Conservation (phyloP, 1,140 invertebrate species). For the Aphaenogaster rudis region DNA sequence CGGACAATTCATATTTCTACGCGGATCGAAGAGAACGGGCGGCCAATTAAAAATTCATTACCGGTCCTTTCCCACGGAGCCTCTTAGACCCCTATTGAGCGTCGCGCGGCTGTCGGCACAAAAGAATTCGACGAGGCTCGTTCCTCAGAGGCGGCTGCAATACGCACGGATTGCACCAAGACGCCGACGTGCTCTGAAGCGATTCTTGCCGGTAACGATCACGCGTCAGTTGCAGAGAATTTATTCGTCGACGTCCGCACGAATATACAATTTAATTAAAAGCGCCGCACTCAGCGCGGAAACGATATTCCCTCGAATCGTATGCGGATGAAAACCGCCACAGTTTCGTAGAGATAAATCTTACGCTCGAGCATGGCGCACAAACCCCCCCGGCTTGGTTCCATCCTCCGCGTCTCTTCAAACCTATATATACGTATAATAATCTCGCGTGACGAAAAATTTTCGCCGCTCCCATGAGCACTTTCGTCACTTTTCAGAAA, state of each 20-base stretch:
- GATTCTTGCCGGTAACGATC: constrained; percentile 69
- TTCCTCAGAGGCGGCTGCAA: constrained; percentile 13
- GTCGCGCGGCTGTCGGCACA: not conserved
- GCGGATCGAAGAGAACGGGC: constrained; percentile 46
- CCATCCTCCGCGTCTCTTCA: not conserved
- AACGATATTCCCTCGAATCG: constrained; percentile 69
- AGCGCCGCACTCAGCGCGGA: constrained; percentile 59
- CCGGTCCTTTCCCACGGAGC: constrained; percentile 36
- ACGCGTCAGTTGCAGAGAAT: constrained; percentile 71
- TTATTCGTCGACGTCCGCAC: constrained; percentile 67
- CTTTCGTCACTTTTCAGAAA: constrained; percentile 34
- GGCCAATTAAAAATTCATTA: constrained; percentile 73
- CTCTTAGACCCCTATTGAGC: constrained; percentile 39
- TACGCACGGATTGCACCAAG: constrained; percentile 58
- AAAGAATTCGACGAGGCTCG: constrained; percentile 41
- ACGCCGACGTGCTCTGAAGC: constrained; percentile 41
- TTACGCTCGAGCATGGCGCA: constrained; percentile 20
- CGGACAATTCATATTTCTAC: constrained; percentile 44
- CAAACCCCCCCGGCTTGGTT: not conserved
- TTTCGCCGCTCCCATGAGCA: constrained; percentile 26
- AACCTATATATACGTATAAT: constrained; percentile 51
- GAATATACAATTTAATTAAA: constrained; percentile 75
- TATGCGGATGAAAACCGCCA: constrained; percentile 7
- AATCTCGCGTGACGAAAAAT: constrained; percentile 61
- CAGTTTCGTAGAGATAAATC: constrained; percentile 71